Evolutionary conservation across 2,797 vertebrate species (phyloP).

Genomic region (Tenualosa ilisha): DNA sequence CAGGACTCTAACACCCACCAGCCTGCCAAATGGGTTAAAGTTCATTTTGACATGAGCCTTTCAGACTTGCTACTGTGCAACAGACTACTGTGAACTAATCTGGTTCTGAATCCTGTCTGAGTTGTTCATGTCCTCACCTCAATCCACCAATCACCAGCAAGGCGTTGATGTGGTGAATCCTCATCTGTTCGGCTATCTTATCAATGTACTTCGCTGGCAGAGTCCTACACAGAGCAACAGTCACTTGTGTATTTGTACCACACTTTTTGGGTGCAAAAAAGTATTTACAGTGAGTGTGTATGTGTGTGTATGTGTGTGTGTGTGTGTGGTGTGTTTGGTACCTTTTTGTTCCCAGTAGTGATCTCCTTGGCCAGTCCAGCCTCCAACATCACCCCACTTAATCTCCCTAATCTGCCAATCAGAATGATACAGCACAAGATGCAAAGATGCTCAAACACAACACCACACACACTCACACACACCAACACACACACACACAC

Average conservation of each 20-base stretch:
- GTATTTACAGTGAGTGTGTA: too few relatives aligned
- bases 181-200: constrained; percentile 89
- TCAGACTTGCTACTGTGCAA: too few relatives aligned
- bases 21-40: too few relatives aligned
- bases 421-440: not conserved
- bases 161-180: constrained; percentile 82
- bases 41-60: too few relatives aligned
- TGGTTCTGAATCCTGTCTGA: not conserved
- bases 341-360: constrained; percentile 94
- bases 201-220: constrained; percentile 86
- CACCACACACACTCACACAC: too few relatives aligned
- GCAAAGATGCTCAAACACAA: constrained; percentile 21
- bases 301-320: constrained; percentile 9
- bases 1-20: too few relatives aligned
- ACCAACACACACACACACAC: too few relatives aligned
- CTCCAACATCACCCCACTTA: constrained; percentile 89
- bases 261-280: too few relatives aligned
- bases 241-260: too few relatives aligned
- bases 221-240: constrained; percentile 70
- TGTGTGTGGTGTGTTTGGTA: constrained; percentile 50
- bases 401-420: constrained; percentile 86
- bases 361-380: constrained; percentile 95
- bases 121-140: constrained; percentile 80
- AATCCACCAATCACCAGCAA: constrained; percentile 91
- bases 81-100: too few relatives aligned